Percentiles rank a stretch among this genome's conserved stretches.
Evolutionary conservation across 2,797 vertebrate species (phyloP).

Genomic region (Syngnathus rostellatus): DNA sequence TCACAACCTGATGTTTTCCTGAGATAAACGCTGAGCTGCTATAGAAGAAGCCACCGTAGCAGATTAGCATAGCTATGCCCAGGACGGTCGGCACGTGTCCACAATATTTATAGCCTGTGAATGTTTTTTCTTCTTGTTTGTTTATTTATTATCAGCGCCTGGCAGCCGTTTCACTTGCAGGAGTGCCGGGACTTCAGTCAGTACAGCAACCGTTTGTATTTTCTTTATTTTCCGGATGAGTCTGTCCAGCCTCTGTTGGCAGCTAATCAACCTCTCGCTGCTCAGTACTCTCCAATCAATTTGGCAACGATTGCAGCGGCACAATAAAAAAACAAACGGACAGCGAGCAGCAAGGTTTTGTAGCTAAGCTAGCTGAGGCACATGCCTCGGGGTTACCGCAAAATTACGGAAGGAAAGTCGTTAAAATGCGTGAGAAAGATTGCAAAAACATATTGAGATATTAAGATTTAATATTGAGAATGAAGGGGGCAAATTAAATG

Average conservation of each 20-base stretch:
- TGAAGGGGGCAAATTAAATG: too few relatives aligned
- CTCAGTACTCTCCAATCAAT: conserved; percentile 2
- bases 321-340: neutral
- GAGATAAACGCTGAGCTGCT: conserved; percentile 1
- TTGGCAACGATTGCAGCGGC: neutral
- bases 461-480: too few relatives aligned
- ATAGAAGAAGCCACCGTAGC: neutral
- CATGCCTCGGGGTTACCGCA: neutral
- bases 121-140: neutral
- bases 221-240: conserved; percentile 3
- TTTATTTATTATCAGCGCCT: neutral
- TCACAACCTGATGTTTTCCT: neutral
- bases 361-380: neutral
- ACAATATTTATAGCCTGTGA: conserved; percentile 2
- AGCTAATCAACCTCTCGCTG: conserved; percentile 6
- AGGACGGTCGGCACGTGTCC: neutral
- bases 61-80: neutral
- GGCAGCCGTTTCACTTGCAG: conserved; percentile 3
- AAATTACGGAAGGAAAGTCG: neutral
- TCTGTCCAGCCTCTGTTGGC: conserved; percentile 1
- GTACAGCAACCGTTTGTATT: neutral
- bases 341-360: neutral
- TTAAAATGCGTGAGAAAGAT: neutral
- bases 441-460: too few relatives aligned
- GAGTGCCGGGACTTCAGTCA: neutral